These are phyloP conservation scores for Gobius niger DNA, from an alignment of 2,113 vertebrate species.

Conservation along the genomic window DNA sequence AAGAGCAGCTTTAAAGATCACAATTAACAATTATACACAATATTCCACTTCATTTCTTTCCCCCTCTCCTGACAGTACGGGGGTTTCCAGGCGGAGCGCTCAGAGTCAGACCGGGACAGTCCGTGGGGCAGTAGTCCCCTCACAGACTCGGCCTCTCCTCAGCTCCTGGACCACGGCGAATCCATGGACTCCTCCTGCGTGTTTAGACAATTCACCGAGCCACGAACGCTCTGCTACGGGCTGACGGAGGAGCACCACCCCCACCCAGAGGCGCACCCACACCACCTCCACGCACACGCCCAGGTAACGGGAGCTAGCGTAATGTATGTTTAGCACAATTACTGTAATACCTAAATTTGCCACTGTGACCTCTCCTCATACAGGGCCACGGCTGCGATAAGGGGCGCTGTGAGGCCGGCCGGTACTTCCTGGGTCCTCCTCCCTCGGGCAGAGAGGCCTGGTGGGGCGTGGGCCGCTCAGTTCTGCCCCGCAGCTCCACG, in stretches of 20 bases:
- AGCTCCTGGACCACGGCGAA: conserved; percentile 84
- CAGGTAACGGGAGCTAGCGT: conserved; percentile 28
- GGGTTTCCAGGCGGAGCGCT: conserved; percentile 89
- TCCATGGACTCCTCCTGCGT: conserved; percentile 85
- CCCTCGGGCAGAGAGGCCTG: conserved; percentile 84
- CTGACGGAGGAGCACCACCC: conserved; percentile 78
- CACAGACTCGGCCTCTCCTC: conserved; percentile 88
- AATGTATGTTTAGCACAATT: no score
- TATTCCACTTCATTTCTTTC: no score
- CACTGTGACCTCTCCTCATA: not conserved
- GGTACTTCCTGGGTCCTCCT: conserved; percentile 89
- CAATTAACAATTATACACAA: no score
- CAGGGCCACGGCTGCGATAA: conserved; percentile 84
- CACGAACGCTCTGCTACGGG: conserved; percentile 82
- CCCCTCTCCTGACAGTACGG: conserved; percentile 78
- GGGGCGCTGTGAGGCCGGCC: conserved; percentile 88
- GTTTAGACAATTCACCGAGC: conserved; percentile 85
- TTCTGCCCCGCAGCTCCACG: conserved; percentile 80
- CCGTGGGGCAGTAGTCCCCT: conserved; percentile 93
- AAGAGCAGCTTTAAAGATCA: no score
- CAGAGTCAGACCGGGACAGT: conserved; percentile 93
- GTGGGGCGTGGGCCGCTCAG: conserved; percentile 84
- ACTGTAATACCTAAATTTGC: not conserved
- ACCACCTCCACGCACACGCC: conserved; percentile 71
- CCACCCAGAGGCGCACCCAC: conserved; percentile 69